These are phyloP conservation scores for Heliocidaris tuberculata DNA, from an alignment of 35 echinoderm and acorn worm species.

Conservation along the genomic window DNA sequence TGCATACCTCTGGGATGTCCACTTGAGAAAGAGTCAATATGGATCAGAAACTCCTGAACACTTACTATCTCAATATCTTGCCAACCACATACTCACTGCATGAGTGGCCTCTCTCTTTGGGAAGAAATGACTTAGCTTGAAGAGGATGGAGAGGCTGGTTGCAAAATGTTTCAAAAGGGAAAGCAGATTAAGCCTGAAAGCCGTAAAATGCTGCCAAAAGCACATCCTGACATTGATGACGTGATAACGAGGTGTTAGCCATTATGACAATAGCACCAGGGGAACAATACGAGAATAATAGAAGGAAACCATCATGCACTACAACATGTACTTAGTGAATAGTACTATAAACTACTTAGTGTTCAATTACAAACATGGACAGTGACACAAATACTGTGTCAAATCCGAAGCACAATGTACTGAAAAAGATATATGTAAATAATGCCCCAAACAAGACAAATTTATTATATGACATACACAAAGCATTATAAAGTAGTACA, in stretches of 20 bases:
- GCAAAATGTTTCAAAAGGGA: background rate
- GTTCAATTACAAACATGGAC: background rate
- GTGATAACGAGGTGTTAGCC: background rate
- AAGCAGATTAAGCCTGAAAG: background rate
- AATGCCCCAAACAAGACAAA: no score
- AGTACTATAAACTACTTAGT: background rate
- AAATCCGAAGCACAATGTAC: no score
- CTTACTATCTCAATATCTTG: background rate
- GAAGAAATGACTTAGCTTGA: background rate
- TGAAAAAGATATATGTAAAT: no score
- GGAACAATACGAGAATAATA: background rate
- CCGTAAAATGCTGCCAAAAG: background rate
- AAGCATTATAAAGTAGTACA: no score
- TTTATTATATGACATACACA: no score
- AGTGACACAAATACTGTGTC: no score
- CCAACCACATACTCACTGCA: background rate
- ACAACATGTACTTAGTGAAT: background rate
- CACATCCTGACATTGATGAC: background rate
- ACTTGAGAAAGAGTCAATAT: constrained; percentile 37
- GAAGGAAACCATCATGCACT: background rate
- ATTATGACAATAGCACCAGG: background rate
- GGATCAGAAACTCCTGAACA: background rate
- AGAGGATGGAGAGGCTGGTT: background rate
- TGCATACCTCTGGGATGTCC: constrained; percentile 6
- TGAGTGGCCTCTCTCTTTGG: background rate